Percentiles rank a stretch among this genome's conserved stretches.
phyloP scores from a whole-genome alignment of 2,888 invertebrate genomes.

The Mythimna lalbum region DNA sequence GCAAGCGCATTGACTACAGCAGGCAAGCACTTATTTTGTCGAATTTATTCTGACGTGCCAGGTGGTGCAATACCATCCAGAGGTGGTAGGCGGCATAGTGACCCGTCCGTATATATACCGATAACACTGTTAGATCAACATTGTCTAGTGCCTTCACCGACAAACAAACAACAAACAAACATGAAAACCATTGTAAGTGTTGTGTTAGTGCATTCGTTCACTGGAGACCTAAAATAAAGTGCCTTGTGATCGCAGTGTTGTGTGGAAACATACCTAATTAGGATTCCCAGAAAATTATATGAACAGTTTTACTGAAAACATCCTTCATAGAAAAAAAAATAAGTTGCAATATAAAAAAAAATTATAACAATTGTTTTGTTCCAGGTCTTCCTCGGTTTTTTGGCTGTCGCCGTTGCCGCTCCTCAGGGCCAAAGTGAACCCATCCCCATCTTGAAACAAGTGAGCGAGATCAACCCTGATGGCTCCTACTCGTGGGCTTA shows the following conservation, averaged over 20 bases:
- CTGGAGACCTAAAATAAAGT: slow-evolving; percentile 63
- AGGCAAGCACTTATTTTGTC: slow-evolving; percentile 80
- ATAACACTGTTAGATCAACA: slow-evolving; percentile 85
- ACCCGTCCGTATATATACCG: slow-evolving; percentile 86
- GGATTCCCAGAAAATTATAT: slow-evolving; percentile 10
- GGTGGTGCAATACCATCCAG: slow-evolving; percentile 85
- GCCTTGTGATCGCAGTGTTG: slow-evolving; percentile 57
- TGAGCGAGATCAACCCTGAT: slow-evolving; percentile 90
- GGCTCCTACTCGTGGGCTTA: slow-evolving; percentile 91
- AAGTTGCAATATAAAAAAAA: slow-evolving; percentile 16
- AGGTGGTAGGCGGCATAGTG: slow-evolving; percentile 84
- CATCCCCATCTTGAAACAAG: slow-evolving; percentile 89
- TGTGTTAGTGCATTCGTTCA: slow-evolving; percentile 76
- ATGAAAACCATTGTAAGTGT: slow-evolving; percentile 89
- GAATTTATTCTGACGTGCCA: slow-evolving; percentile 83
- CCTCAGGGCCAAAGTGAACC: slow-evolving; percentile 81
- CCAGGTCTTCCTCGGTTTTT: slow-evolving; percentile 82
- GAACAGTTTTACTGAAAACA: neutral
- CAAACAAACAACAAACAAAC: slow-evolving; percentile 78
- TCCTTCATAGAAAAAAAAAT: neutral
- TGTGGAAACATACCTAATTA: slow-evolving; percentile 43
- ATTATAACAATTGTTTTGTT: slow-evolving; percentile 64
- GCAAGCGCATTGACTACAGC: slow-evolving; percentile 76
- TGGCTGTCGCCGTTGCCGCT: slow-evolving; percentile 82
- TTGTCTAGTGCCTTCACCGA: slow-evolving; percentile 86